These are phyloP conservation scores for Pocillopora damicornis DNA, from an alignment of 64 coral and sea anemone genomes.

Conservation along the genomic window DNA sequence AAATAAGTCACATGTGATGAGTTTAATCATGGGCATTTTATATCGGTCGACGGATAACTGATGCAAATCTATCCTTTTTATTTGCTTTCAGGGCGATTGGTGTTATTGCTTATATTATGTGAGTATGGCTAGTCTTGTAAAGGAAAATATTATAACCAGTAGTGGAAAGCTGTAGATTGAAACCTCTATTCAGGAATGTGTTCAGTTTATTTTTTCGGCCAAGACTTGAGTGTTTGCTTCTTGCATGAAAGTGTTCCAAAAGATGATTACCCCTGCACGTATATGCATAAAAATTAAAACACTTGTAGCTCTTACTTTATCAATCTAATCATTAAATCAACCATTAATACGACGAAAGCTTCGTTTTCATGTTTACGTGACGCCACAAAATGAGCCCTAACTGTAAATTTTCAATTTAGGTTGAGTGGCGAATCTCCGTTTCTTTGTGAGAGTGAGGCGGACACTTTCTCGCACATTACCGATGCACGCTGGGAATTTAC, in stretches of 20 bases:
- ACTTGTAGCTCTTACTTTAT: too few species aligned
- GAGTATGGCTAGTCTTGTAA: conserved; percentile 22
- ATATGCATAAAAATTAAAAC: too few species aligned
- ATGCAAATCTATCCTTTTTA: background rate
- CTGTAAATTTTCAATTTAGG: background rate
- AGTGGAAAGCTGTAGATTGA: background rate
- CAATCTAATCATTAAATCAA: too few species aligned
- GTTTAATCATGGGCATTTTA: too few species aligned
- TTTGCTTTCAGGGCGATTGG: conserved; percentile 75
- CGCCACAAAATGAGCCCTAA: background rate
- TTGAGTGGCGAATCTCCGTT: conserved; percentile 88
- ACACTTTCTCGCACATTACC: conserved; percentile 81
- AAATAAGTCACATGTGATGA: too few species aligned
- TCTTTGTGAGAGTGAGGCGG: conserved; percentile 49
- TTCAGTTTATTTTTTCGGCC: too few species aligned
- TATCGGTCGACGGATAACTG: too few species aligned
- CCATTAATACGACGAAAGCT: too few species aligned
- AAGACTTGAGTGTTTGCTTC: too few species aligned
- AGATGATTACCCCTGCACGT: too few species aligned
- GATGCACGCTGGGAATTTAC: conserved; percentile 75
- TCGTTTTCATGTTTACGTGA: background rate
- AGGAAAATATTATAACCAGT: background rate
- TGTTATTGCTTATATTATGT: conserved; percentile 73
- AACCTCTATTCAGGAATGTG: too few species aligned
- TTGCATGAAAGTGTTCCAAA: too few species aligned